These are phyloP conservation scores for Pandion haliaetus DNA, from an alignment of 2,113 vertebrate species.

Conservation along the genomic window DNA sequence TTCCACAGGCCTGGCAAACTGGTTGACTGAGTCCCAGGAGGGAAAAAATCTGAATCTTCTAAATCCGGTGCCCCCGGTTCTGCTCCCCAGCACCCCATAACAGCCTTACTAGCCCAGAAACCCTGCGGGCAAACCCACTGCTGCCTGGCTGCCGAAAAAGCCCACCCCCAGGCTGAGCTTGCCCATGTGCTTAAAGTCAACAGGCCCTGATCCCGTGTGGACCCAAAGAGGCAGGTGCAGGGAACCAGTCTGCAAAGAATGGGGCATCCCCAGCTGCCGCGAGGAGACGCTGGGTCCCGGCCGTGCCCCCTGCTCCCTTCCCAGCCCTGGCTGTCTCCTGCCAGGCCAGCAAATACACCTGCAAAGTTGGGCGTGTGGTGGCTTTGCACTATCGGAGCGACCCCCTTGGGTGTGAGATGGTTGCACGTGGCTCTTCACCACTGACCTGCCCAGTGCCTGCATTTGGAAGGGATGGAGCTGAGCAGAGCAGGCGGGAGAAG, in stretches of 20 bases:
- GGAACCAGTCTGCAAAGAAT: neutral
- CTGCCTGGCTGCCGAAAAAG: neutral
- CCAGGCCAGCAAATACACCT: neutral
- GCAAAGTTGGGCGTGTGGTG: fast-evolving
- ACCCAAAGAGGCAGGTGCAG: neutral
- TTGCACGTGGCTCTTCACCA: too few relatives aligned
- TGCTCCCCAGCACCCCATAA: neutral
- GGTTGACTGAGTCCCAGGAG: too few relatives aligned
- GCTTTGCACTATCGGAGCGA: neutral
- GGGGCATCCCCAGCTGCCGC: fast-evolving
- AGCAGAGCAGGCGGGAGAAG: neutral
- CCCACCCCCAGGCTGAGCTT: neutral
- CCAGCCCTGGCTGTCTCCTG: neutral
- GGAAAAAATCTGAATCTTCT: neutral
- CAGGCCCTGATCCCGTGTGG: fast-evolving
- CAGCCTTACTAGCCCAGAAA: neutral
- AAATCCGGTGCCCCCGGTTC: neutral
- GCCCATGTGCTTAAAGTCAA: neutral
- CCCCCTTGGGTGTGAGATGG: neutral
- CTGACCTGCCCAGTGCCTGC: neutral
- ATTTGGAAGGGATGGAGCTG: neutral
- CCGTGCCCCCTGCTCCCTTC: neutral
- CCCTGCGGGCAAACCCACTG: neutral
- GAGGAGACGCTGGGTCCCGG: neutral
- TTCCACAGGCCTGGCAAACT: neutral